Conservation (phyloP, 2,797 vertebrate genomes). For the Rhabdomys pumilio region DNA sequence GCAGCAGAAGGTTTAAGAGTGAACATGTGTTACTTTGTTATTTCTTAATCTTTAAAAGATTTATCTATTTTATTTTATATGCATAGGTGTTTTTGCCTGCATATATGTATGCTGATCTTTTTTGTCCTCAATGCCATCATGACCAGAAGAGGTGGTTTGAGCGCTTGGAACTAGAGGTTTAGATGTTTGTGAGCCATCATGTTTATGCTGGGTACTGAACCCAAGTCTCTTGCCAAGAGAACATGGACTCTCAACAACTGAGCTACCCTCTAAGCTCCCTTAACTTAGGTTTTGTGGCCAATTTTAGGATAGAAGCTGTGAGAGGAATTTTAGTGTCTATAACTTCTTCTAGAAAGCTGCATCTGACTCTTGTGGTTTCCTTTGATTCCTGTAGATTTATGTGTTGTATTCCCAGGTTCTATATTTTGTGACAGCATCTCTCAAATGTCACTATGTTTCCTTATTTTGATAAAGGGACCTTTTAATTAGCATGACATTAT, state of each 20-base stretch:
- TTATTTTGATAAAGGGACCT: neutral
- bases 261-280: neutral
- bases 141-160: neutral
- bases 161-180: neutral
- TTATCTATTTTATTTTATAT: neutral
- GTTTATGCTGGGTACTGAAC: neutral
- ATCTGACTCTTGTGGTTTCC: neutral
- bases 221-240: too few species aligned
- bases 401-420: neutral
- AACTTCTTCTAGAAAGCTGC: neutral
- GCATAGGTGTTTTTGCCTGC: neutral
- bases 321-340: neutral
- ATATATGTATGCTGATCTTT: too few species aligned
- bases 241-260: too few species aligned
- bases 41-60: neutral
- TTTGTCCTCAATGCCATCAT: too few species aligned
- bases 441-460: neutral
- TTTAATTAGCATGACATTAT: neutral
- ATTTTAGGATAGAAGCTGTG: neutral
- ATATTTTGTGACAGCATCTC: neutral
- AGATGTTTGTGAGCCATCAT: neutral
- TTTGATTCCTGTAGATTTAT: neutral
- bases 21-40: neutral
- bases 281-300: neutral
- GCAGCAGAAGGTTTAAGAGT: neutral